A percentile compares a stretch with the other conserved stretches of the same genome.
These are phyloP conservation scores for Mylabris phalerata DNA, from an alignment of 1,140 invertebrate genomes.

Conservation along the genomic window DNA sequence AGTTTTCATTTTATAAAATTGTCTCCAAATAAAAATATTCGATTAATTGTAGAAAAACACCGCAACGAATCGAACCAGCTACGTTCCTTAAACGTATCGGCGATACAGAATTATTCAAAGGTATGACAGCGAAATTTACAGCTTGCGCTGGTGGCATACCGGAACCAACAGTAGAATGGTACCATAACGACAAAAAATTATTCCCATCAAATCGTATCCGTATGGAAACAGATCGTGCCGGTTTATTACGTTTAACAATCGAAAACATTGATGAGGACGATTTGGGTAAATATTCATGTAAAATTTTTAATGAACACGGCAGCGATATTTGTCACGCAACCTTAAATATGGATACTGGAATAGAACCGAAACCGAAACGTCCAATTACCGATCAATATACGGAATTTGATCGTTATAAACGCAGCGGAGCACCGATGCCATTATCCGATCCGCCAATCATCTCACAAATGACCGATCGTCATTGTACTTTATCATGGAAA, in stretches of 20 bases:
- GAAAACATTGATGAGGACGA: constrained; percentile 67
- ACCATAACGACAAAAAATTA: constrained; percentile 68
- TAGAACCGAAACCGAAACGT: constrained; percentile 62
- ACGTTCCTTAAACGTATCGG: constrained; percentile 84
- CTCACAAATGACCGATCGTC: constrained; percentile 77
- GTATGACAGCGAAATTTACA: constrained; percentile 86
- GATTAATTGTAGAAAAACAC: constrained; percentile 52
- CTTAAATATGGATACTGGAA: constrained; percentile 63
- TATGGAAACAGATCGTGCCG: constrained; percentile 75
- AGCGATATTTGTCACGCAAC: constrained; percentile 75
- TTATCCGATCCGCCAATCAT: constrained; percentile 82
- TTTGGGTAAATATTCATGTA: constrained; percentile 73
- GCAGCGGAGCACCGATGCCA: constrained; percentile 73
- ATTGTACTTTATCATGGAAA: constrained; percentile 83
- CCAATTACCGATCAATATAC: constrained; percentile 72
- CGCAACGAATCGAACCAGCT: constrained; percentile 71
- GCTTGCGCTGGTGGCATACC: constrained; percentile 79
- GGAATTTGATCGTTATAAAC: constrained; percentile 77
- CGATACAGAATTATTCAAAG: constrained; percentile 78
- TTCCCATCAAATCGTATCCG: constrained; percentile 72
- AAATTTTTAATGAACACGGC: constrained; percentile 77
- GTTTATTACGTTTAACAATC: constrained; percentile 71
- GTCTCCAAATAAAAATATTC: not conserved
- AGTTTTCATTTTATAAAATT: constrained; percentile 39
- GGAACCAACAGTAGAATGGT: constrained; percentile 81